These are phyloP conservation scores for Cosmia trapezina DNA, from an alignment of 2,888 invertebrate genomes.

Conservation along the genomic window DNA sequence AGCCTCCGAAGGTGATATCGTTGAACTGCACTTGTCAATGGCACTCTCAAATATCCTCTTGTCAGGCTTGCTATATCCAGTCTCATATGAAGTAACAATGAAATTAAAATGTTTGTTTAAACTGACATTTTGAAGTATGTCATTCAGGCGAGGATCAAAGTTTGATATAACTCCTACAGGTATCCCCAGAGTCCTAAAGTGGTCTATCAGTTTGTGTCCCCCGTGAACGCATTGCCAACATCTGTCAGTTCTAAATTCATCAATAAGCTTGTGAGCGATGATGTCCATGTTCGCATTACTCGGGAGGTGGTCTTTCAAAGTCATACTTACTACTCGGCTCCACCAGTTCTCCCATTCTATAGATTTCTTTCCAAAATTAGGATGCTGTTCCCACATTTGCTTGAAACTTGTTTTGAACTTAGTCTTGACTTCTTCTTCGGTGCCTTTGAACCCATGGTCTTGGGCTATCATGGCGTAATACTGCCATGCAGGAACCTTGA, in stretches of 20 bases:
- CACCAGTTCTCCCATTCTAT: constrained; percentile 96
- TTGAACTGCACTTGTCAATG: constrained; percentile 82
- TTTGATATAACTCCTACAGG: constrained; percentile 95
- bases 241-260: constrained; percentile 92
- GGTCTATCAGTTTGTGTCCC: constrained; percentile 91
- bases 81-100: constrained; percentile 94
- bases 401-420: constrained; percentile 93
- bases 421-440: constrained; percentile 87
- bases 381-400: constrained; percentile 92
- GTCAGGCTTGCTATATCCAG: constrained; percentile 94
- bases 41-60: constrained; percentile 93
- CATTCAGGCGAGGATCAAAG: constrained; percentile 95
- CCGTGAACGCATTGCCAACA: constrained; percentile 94
- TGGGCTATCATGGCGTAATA: constrained; percentile 94
- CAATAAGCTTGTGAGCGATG: constrained; percentile 91
- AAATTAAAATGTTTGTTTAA: constrained; percentile 94
- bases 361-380: constrained; percentile 94
- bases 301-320: constrained; percentile 90
- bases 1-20: constrained; percentile 91
- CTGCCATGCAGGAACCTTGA: constrained; percentile 92
- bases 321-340: constrained; percentile 92
- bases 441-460: constrained; percentile 92
- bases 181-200: constrained; percentile 86
- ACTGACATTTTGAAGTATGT: constrained; percentile 92
- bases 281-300: constrained; percentile 68